These are phyloP conservation scores for Zaprionus camerounensis DNA, from an alignment of 1,140 invertebrate species.

Conservation along the genomic window DNA sequence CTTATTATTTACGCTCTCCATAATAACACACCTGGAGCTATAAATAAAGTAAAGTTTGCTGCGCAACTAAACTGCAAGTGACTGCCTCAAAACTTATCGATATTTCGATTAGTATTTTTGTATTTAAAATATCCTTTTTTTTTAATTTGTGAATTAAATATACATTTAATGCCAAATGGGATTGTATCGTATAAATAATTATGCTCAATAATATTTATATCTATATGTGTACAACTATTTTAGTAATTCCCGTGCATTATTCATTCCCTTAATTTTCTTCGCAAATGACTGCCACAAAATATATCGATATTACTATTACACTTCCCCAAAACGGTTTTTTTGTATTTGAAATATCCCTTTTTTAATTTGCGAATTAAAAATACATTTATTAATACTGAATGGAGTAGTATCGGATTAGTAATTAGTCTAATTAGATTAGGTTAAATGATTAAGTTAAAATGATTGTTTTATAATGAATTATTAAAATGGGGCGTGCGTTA, in stretches of 20 bases:
- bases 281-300: background rate
- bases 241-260: too few relatives aligned
- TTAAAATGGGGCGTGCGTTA: slow-evolving; percentile 54
- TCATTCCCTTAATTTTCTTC: too few relatives aligned
- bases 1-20: too few relatives aligned
- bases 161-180: background rate
- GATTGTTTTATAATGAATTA: slow-evolving; percentile 37
- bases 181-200: background rate
- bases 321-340: background rate
- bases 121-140: background rate
- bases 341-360: slow-evolving; percentile 1
- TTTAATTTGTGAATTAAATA: background rate
- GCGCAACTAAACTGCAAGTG: too few relatives aligned
- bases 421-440: slow-evolving; percentile 50
- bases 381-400: slow-evolving; percentile 65
- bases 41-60: too few relatives aligned
- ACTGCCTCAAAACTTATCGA: background rate
- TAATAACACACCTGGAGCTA: too few relatives aligned
- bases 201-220: too few relatives aligned
- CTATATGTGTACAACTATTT: too few relatives aligned
- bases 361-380: slow-evolving; percentile 37
- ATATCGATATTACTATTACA: slow-evolving; percentile 3
- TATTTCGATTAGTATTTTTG: background rate
- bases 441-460: slow-evolving; percentile 45
- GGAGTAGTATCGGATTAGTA: slow-evolving; percentile 35